Evolutionary conservation across 2,888 invertebrate species (phyloP).

Genomic region (Pristionchus exspectatus): DNA sequence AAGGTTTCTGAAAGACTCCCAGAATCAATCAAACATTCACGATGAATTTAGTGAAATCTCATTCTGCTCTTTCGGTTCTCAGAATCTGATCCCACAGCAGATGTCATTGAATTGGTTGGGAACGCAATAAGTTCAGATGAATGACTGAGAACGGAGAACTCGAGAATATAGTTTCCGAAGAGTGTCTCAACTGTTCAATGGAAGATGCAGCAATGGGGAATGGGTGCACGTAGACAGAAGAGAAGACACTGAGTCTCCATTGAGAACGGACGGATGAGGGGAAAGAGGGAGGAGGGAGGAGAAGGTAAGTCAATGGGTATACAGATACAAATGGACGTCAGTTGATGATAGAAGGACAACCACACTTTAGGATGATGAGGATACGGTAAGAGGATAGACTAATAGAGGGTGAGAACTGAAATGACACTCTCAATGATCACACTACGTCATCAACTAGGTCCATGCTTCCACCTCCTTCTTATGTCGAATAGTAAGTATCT

Average conservation of each 20-base stretch:
- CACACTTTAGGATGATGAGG: constrained; percentile 48
- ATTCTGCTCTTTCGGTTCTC: too few relatives aligned
- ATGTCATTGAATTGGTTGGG: too few relatives aligned
- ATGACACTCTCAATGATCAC: background rate
- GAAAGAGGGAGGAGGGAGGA: background rate
- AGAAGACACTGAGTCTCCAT: background rate
- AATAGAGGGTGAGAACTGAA: constrained; percentile 24
- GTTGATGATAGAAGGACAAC: constrained; percentile 35
- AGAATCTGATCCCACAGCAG: too few relatives aligned
- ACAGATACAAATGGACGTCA: constrained; percentile 44
- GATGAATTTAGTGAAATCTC: too few relatives aligned
- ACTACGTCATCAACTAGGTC: background rate
- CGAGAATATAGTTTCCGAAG: too few relatives aligned
- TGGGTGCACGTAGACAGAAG: constrained; percentile 21
- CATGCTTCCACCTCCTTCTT: background rate
- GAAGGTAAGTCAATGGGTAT: constrained; percentile 36
- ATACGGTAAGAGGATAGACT: constrained; percentile 43
- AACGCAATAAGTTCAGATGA: too few relatives aligned
- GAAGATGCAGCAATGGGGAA: background rate
- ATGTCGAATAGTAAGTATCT: background rate
- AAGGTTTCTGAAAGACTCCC: too few relatives aligned
- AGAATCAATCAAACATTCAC: too few relatives aligned
- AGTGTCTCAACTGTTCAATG: background rate
- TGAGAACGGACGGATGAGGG: background rate
- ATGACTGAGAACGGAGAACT: background rate